Conservation (phyloP, 2,113 vertebrate species). For the Campylorhamphus procurvoides region DNA sequence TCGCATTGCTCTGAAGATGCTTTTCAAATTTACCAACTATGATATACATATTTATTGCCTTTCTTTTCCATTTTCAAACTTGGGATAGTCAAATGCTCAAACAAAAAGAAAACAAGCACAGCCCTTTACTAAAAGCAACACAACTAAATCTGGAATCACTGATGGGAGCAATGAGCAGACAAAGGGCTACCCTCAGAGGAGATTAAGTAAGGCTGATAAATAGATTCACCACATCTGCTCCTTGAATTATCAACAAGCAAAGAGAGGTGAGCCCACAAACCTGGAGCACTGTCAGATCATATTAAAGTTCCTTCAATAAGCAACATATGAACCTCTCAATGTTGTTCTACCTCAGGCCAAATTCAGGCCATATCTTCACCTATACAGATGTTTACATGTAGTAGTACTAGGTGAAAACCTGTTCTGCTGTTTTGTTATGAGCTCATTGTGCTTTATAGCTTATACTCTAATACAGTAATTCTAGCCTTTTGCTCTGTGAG, state of each 20-base stretch:
- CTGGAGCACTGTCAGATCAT: background rate
- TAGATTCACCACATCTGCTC: background rate
- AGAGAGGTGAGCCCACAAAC: background rate
- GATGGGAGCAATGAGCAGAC: background rate
- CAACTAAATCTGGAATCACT: background rate
- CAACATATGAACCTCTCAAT: background rate
- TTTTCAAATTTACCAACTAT: background rate
- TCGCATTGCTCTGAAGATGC: background rate
- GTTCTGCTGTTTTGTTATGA: background rate
- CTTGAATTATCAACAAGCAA: background rate
- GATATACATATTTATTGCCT: background rate
- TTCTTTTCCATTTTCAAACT: background rate
- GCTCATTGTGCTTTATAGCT: background rate
- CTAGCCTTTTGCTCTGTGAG: background rate
- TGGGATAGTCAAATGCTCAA: background rate
- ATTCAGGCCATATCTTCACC: background rate
- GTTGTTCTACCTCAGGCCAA: background rate
- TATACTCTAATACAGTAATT: background rate
- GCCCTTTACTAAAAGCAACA: background rate
- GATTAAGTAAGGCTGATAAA: background rate
- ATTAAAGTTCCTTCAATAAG: background rate
- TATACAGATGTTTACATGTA: background rate
- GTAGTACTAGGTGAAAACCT: background rate
- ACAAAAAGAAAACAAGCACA: background rate
- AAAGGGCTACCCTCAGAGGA: background rate